Percentiles rank a stretch among this genome's conserved stretches.
phyloP scores from a whole-genome alignment of 2,888 invertebrate species.

The Boloria selene region DNA sequence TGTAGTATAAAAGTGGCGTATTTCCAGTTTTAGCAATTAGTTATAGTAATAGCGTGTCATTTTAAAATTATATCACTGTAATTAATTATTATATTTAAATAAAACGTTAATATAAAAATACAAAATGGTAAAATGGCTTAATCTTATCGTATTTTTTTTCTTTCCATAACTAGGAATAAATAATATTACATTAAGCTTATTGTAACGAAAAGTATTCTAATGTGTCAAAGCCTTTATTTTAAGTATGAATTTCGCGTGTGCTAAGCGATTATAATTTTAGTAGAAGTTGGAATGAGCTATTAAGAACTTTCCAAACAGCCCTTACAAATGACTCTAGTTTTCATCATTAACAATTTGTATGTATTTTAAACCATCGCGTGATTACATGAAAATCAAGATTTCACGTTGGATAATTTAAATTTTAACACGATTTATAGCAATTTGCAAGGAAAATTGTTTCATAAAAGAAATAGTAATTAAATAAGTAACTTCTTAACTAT shows the following conservation, averaged over 20 bases:
- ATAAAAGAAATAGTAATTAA: too few relatives aligned
- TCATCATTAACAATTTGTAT: slow-evolving; percentile 22
- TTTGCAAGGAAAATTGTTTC: too few relatives aligned
- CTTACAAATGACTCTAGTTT: slow-evolving; percentile 33
- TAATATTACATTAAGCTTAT: background rate
- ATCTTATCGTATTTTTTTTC: background rate
- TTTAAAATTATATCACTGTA: too few relatives aligned
- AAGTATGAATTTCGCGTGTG: slow-evolving; percentile 30
- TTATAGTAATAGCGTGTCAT: too few relatives aligned
- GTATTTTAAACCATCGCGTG: slow-evolving; percentile 22
- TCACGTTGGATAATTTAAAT: slow-evolving; percentile 10
- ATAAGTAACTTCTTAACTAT: too few relatives aligned
- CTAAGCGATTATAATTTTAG: slow-evolving; percentile 30
- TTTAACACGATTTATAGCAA: background rate
- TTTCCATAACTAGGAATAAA: background rate
- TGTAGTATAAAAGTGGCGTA: background rate
- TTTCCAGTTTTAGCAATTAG: background rate
- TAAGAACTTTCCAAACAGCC: slow-evolving; percentile 31
- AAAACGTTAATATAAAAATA: too few relatives aligned
- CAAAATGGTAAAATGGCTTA: too few relatives aligned
- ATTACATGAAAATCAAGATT: slow-evolving; percentile 22
- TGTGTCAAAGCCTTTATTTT: slow-evolving; percentile 7
- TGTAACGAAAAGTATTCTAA: too few relatives aligned
- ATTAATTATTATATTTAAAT: too few relatives aligned
- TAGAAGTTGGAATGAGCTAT: slow-evolving; percentile 34